A percentile compares a stretch with the other conserved stretches of the same genome.
Evolutionary conservation across 2,113 vertebrate species (phyloP).

Genomic region (Ageneiosus marmoratus): DNA sequence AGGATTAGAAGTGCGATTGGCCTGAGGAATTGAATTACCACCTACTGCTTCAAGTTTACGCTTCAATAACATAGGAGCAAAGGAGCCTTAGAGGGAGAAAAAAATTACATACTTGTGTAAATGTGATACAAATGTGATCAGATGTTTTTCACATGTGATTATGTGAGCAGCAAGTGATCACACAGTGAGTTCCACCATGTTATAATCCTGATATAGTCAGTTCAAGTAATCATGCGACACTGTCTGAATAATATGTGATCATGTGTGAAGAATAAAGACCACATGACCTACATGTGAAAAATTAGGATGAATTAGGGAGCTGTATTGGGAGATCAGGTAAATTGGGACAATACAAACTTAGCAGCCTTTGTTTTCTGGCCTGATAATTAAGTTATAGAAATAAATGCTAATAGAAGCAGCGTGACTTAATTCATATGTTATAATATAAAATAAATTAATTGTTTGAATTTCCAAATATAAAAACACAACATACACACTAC

Average conservation of each 20-base stretch:
- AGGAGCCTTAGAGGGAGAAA: background rate
- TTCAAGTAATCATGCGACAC: background rate
- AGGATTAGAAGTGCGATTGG: constrained; percentile 11
- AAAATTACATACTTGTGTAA: background rate
- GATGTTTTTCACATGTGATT: background rate
- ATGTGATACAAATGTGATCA: background rate
- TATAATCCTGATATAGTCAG: background rate
- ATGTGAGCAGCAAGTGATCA: background rate
- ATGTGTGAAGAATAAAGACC: background rate
- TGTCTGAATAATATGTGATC: background rate
- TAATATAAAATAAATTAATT: background rate
- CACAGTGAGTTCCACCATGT: no score
- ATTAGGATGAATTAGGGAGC: background rate
- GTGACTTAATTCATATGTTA: background rate
- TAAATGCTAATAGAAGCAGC: background rate
- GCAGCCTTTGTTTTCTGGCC: background rate
- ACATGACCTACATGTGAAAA: background rate
- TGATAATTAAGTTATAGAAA: background rate
- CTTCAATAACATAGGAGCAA: background rate
- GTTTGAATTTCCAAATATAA: background rate
- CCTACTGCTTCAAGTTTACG: background rate
- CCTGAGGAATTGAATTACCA: constrained; percentile 21
- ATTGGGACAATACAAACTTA: background rate
- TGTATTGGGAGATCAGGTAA: background rate
- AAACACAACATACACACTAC: background rate